A percentile compares a stretch with the other conserved stretches of the same genome.
Evolutionary conservation across 2,888 invertebrate genomes (phyloP).

Genomic region (Hipparchia semele): DNA sequence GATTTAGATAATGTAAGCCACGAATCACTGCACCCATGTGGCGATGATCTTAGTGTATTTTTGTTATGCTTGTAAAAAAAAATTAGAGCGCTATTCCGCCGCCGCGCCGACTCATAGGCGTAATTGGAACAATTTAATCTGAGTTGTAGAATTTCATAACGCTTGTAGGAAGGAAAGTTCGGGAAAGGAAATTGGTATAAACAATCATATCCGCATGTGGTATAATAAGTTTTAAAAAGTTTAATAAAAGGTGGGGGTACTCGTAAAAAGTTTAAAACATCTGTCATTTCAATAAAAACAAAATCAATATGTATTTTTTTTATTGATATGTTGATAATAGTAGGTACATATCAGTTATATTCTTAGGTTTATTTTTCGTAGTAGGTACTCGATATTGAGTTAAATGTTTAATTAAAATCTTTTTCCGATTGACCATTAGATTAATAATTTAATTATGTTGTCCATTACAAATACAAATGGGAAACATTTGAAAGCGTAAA

Average conservation of each 20-base stretch:
- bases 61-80: conserved; percentile 16
- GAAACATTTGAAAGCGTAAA: conserved; percentile 39
- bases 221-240: too few relatives aligned
- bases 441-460: not conserved
- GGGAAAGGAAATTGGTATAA: not conserved
- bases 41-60: conserved; percentile 25
- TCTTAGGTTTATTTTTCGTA: too few relatives aligned
- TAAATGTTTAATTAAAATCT: too few relatives aligned
- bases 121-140: not conserved
- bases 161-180: not conserved
- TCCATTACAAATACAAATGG: conserved; percentile 22
- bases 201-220: too few relatives aligned
- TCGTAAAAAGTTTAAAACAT: too few relatives aligned
- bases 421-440: not conserved
- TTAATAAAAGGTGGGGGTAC: too few relatives aligned
- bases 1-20: conserved; percentile 49
- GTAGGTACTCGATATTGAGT: too few relatives aligned
- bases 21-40: conserved; percentile 32
- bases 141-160: not conserved
- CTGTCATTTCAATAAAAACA: too few relatives aligned
- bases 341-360: too few relatives aligned
- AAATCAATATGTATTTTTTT: too few relatives aligned
- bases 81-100: not conserved
- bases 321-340: too few relatives aligned
- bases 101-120: not conserved